Evolutionary conservation across 2,888 invertebrate species (phyloP), one percentile per base, ranked within the genome.

Genomic region (Melanchra persicariae): DNA sequence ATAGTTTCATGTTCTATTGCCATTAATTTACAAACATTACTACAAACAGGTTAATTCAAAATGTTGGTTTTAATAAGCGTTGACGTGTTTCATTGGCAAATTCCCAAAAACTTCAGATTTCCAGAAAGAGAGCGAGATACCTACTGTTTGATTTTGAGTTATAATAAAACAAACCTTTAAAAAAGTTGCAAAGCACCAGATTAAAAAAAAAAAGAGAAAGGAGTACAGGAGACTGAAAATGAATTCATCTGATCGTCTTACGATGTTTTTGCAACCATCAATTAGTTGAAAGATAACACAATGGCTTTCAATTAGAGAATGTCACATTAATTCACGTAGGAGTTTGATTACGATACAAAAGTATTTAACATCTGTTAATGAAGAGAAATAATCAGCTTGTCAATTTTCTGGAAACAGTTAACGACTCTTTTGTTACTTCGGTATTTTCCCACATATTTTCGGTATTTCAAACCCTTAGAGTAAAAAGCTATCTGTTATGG

Each of bases 381-480:
- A 52, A 55, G 22, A 70, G 15, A 74, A n/a, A 55, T 65, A 58
- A 7, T 19, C n/a, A n/a, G n/a, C n/a, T 61, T 34, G 6, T 54
- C 8, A 47, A 59, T 47, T 51, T 63, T 74, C 45, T 63, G 26
- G 10, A 62, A 73, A 63, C 49, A 45, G 34, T 45, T 65, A 62
- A 70, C 24, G 26, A 65, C 52, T 54, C 59, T 66, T 60, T 66
- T 70, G 30, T 68, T 65, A 65, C 63, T 74, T 40, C 40, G 12
- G 40, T 40, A 40, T 15, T 54, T 45, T 8, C 30, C 43, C 65
- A 49, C 55, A 52, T 57, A 49, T 6, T 43, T 77, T 71, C 17
- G 49, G 54, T 12, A 59, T 57, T 81, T 47, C 45, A 78, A 80
- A 83, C 84, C 81, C 83, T 85, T 84, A 86, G 58, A 84, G 85